Percentiles rank a stretch among this genome's conserved stretches.
Conservation (phyloP, 2,797 vertebrate species). For the Ptychobarbus kaznakovi region DNA sequence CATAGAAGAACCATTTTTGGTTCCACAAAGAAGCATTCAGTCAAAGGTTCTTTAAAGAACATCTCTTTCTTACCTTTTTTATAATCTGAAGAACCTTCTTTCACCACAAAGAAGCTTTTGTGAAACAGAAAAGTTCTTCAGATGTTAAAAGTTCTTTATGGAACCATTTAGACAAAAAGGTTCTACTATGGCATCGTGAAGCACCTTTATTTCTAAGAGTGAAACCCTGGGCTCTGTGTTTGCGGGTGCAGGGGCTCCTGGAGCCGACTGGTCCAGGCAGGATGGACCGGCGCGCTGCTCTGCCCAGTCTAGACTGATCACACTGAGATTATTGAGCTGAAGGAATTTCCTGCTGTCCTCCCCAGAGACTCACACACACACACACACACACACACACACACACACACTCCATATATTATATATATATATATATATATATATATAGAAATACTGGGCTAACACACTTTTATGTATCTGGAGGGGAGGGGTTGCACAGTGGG, state of each 20-base stretch:
- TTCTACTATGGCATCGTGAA: too few relatives aligned
- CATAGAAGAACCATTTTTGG: too few relatives aligned
- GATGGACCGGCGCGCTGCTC: conserved; percentile 62
- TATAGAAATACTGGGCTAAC: conserved; percentile 59
- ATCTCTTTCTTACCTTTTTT: too few relatives aligned
- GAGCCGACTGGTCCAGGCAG: conserved; percentile 62
- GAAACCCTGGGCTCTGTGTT: conserved; percentile 15
- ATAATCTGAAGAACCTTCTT: too few relatives aligned
- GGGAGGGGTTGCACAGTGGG: conserved; percentile 7
- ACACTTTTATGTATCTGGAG: conserved; percentile 55
- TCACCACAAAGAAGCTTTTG: too few relatives aligned
- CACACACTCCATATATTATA: too few relatives aligned
- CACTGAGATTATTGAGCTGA: conserved; percentile 76
- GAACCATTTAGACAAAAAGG: too few relatives aligned
- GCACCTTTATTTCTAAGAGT: too few relatives aligned
- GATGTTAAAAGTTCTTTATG: too few relatives aligned
- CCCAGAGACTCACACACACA: conserved; percentile 64
- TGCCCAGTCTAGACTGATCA: conserved; percentile 73
- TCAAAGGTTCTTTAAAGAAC: too few relatives aligned
- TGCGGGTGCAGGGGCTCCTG: conserved; percentile 11
- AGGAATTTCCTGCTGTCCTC: conserved; percentile 79
- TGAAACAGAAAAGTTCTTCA: too few relatives aligned
- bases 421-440: background rate
- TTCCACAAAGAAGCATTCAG: too few relatives aligned
- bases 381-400: conserved; percentile 47